A percentile compares a stretch with the other conserved stretches of the same genome.
Evolutionary conservation across 2,797 vertebrate species (phyloP).

Genomic region (Falco columbarius): DNA sequence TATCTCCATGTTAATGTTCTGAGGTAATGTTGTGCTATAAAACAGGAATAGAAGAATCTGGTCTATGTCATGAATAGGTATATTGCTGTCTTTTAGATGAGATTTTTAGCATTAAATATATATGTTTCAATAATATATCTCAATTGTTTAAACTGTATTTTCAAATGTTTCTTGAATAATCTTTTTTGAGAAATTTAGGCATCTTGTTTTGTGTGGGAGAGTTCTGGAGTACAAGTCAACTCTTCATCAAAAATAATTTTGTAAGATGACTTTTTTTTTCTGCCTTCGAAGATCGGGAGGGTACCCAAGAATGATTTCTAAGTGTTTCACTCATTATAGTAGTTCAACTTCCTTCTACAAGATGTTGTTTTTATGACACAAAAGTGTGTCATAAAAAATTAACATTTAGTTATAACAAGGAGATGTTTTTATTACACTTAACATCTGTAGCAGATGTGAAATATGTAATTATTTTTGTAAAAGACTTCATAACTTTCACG

Average conservation of each 20-base stretch:
- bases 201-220: not conserved
- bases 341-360: constrained; percentile 50
- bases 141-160: not conserved
- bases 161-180: not conserved
- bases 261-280: not conserved
- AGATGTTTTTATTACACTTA: constrained; percentile 77
- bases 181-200: not conserved
- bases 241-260: not conserved
- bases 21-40: constrained; percentile 20
- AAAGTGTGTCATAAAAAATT: constrained; percentile 72
- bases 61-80: not conserved
- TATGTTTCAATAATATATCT: not conserved
- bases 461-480: constrained; percentile 76
- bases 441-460: constrained; percentile 79
- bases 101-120: not conserved
- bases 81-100: not conserved
- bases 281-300: constrained; percentile 19
- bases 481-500: constrained; percentile 74
- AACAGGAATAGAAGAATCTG: constrained; percentile 11
- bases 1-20: constrained; percentile 22
- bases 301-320: constrained; percentile 45
- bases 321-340: constrained; percentile 41
- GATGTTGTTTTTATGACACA: constrained; percentile 63
- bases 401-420: constrained; percentile 73
- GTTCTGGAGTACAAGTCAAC: not conserved